Evolutionary conservation across 53 echinoderm and acorn worm genomes (phyloP).

Genomic region (Apostichopus leukothele): DNA sequence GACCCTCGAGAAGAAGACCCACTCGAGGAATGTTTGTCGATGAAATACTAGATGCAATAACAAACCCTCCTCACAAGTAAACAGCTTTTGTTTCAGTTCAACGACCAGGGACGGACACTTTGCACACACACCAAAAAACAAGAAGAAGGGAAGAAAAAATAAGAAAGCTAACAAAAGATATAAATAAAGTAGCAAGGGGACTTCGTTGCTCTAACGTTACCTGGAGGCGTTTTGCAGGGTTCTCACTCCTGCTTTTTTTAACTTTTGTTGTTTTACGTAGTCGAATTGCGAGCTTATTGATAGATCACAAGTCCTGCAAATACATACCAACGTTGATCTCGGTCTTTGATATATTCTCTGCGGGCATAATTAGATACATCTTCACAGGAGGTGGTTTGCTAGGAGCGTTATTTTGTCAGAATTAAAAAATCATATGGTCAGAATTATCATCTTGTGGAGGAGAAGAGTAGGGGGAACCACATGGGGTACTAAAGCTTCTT

Average conservation of each 20-base stretch:
- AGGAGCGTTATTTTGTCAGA: neutral
- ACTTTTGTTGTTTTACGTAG: no score
- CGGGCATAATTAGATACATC: neutral
- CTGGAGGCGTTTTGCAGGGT: no score
- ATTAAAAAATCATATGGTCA: no score
- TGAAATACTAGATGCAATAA: neutral
- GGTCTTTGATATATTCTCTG: neutral
- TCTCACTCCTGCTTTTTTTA: no score
- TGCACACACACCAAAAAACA: neutral
- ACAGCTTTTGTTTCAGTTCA: constrained; percentile 36
- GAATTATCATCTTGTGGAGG: no score
- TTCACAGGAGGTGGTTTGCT: neutral
- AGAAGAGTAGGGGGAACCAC: no score
- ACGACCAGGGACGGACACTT: constrained; percentile 5
- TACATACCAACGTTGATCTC: neutral
- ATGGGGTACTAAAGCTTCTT: no score
- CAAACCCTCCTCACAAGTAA: neutral
- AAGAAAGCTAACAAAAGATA: neutral
- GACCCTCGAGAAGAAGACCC: neutral
- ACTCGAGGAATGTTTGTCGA: neutral
- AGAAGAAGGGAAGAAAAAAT: no score
- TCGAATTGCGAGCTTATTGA: no score
- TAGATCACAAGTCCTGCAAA: no score
- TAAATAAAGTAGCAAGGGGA: neutral
- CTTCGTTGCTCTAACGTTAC: no score